A percentile compares a stretch with the other conserved stretches of the same genome.
These are phyloP conservation scores for Mayetiola destructor DNA, from an alignment of 2,888 invertebrate species.

Conservation along the genomic window DNA sequence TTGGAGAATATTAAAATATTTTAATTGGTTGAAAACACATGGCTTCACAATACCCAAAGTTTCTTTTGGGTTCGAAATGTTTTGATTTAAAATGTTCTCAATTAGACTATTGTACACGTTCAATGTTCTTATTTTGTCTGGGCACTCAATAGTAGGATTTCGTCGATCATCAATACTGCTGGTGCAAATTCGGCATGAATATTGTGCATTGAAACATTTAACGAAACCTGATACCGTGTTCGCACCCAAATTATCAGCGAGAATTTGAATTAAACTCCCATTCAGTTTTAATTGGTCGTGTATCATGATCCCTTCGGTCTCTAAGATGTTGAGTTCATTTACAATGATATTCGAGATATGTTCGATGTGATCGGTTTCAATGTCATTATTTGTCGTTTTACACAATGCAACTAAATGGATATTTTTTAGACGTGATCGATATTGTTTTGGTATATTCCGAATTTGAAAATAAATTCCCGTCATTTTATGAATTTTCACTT, in stretches of 20 bases:
- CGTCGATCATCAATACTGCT: no score
- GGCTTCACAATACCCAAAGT: background rate
- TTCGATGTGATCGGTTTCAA: background rate
- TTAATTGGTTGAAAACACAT: background rate
- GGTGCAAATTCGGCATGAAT: background rate
- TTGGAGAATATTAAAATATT: background rate
- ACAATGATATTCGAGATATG: background rate
- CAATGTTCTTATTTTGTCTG: background rate
- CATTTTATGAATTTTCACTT: background rate
- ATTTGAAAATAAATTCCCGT: slow-evolving; percentile 4
- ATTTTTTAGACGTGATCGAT: background rate
- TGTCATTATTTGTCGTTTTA: background rate
- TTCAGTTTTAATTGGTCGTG: background rate
- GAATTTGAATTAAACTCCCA: background rate
- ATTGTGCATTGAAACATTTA: background rate
- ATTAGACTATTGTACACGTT: background rate
- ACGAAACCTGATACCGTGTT: background rate
- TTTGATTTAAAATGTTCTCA: background rate
- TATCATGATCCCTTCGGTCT: background rate
- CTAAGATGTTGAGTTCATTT: background rate
- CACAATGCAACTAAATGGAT: background rate
- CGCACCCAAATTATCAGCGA: background rate
- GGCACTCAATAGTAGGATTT: no score
- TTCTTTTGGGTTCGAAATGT: background rate
- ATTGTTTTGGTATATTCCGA: background rate